Conservation (phyloP, 2,888 invertebrate species). For the Dolomedes plantarius region DNA sequence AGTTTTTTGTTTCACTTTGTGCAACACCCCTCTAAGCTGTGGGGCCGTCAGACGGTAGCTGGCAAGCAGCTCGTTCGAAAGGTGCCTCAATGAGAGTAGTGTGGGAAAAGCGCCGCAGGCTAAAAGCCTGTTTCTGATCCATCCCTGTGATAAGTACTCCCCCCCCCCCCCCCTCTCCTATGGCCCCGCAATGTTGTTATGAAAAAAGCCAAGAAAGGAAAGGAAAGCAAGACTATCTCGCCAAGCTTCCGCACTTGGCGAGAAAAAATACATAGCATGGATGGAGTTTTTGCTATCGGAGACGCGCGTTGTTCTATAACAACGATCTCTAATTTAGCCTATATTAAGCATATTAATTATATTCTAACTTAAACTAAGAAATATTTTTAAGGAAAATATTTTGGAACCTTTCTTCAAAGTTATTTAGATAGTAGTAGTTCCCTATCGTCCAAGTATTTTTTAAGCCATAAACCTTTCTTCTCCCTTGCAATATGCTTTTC, state of each 20-base stretch:
- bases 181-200: conserved; percentile 17
- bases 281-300: background rate
- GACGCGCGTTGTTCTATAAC: background rate
- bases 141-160: conserved; percentile 58
- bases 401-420: too few relatives aligned
- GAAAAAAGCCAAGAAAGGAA: conserved; percentile 22
- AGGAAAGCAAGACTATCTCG: conserved; percentile 30
- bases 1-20: conserved; percentile 28
- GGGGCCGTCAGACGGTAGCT: conserved; percentile 63
- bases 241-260: conserved; percentile 32
- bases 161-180: conserved; percentile 2
- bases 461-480: too few relatives aligned
- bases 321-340: too few relatives aligned
- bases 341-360: too few relatives aligned
- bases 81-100: conserved; percentile 48
- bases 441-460: too few relatives aligned
- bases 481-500: too few relatives aligned
- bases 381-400: too few relatives aligned
- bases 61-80: conserved; percentile 50
- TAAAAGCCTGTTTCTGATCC: conserved; percentile 68
- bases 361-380: too few relatives aligned
- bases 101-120: conserved; percentile 64
- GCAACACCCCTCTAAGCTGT: conserved; percentile 21
- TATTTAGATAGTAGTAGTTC: too few relatives aligned
- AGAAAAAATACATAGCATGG: too few relatives aligned